Base-by-base conservation (phyloP, 2,888 invertebrate species). In the Blomia tropicalis region DNA sequence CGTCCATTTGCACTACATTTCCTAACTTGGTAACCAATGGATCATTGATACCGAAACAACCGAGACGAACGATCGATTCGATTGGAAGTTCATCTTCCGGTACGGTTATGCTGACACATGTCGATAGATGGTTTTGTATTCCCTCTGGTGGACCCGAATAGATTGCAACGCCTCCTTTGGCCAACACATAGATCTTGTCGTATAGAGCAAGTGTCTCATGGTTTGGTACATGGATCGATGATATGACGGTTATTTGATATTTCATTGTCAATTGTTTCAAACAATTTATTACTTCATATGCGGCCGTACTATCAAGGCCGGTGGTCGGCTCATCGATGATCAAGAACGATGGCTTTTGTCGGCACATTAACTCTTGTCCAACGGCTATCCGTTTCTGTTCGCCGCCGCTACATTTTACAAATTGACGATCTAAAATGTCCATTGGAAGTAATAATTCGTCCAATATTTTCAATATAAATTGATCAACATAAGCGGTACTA, bases 301-400 rank as follows among this genome's bases (percentile, higher is more conserved):
- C 56, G 11, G 56, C 36, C 11, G 25, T 11, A 56, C 56, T 56
- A 25, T 56, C 56, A 11, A 56, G 29, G 11, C 56, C 56, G n/a
- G 56, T 56, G 29, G 56, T 56, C 14, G 56, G 56, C 23, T 56
- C 56, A 36, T 56, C 56, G 4, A 31, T 22, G 36, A 56, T 29
- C 14, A 56, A 22, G 29, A 56, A 56, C n/a, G 14, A 11, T 22
- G 56, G 56, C n/a, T 31, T 36, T 14, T 31, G 14, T 2, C 25
- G 25, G 11, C 2, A 19, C 56, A 56, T 56, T 3, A 56, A 22
- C 23, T 56, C 56, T 5, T 56, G 56, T 32, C 25, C 56, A 22
- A 56, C 31, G 3, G 56, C 56, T 1, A 56, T 56, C 11, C 56
- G 56, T 32, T 36, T 31, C 29, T 56, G 56, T 56, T 56, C 56